A percentile compares a stretch with the other conserved stretches of the same genome.
Conservation (phyloP, 64 coral and sea anemone species). For the Actinia tenebrosa region DNA sequence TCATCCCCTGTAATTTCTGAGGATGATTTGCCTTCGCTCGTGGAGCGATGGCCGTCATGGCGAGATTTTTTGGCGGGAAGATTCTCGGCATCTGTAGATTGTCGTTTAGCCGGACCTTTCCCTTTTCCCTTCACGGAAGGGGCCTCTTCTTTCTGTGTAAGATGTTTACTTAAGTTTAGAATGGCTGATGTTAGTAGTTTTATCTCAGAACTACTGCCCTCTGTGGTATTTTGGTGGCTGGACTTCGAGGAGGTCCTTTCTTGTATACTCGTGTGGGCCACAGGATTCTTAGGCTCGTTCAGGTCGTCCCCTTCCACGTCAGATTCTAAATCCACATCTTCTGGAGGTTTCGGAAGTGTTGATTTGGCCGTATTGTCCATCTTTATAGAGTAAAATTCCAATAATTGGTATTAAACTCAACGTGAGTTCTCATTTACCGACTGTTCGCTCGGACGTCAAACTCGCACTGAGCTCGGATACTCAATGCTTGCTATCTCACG, state of each 20-base stretch:
- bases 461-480: conserved; percentile 1
- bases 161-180: not conserved
- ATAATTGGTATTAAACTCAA: not conserved
- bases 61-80: not conserved
- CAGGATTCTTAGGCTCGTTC: not conserved
- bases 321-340: not conserved
- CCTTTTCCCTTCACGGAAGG: not conserved
- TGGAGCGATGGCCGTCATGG: not conserved
- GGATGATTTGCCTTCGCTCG: not conserved
- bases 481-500: not conserved
- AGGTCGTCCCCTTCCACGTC: not conserved
- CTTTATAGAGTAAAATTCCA: not conserved
- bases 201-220: conserved; percentile 10
- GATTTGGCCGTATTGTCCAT: not conserved
- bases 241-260: not conserved
- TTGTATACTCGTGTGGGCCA: not conserved
- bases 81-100: not conserved
- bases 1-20: not conserved
- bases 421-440: not conserved
- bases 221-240: not conserved
- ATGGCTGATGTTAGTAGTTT: conserved; percentile 2
- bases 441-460: not conserved
- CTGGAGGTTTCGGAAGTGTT: not conserved
- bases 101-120: not conserved
- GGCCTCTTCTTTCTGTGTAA: not conserved